phyloP scores from a whole-genome alignment of 1,140 invertebrate species.

The Meloidogyne floridensis region DNA sequence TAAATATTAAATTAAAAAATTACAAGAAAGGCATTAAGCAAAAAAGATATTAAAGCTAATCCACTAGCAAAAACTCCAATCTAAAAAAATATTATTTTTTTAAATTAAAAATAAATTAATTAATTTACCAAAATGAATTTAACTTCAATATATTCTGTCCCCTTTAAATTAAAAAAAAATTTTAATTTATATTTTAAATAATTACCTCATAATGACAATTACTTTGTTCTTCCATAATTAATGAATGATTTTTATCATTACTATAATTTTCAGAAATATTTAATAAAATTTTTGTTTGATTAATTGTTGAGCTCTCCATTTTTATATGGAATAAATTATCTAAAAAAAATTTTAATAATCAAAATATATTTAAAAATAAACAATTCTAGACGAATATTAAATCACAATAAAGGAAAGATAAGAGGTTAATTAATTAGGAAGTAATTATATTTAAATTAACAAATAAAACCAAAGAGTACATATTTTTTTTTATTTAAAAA shows the following conservation, averaged over 20 bases:
- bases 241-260: not conserved
- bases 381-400: too few species aligned
- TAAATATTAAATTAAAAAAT: not conserved
- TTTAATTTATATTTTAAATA: not conserved
- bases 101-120: not conserved
- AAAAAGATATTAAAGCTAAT: constrained; percentile 58
- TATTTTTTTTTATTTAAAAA: too few species aligned
- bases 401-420: too few species aligned
- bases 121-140: constrained; percentile 61
- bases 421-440: too few species aligned
- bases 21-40: constrained; percentile 65
- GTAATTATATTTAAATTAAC: too few species aligned
- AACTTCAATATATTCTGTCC: constrained; percentile 52
- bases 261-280: not conserved
- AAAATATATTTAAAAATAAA: not conserved
- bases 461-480: too few species aligned
- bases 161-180: constrained; percentile 32
- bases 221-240: not conserved
- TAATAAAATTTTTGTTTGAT: not conserved
- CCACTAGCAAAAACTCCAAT: constrained; percentile 60
- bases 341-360: not conserved
- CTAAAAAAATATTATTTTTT: constrained; percentile 11
- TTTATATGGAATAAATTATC: not conserved
- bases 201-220: not conserved
- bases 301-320: not conserved